Conservation (phyloP, 2,888 invertebrate species). For the Holacanthella duospinosa region DNA sequence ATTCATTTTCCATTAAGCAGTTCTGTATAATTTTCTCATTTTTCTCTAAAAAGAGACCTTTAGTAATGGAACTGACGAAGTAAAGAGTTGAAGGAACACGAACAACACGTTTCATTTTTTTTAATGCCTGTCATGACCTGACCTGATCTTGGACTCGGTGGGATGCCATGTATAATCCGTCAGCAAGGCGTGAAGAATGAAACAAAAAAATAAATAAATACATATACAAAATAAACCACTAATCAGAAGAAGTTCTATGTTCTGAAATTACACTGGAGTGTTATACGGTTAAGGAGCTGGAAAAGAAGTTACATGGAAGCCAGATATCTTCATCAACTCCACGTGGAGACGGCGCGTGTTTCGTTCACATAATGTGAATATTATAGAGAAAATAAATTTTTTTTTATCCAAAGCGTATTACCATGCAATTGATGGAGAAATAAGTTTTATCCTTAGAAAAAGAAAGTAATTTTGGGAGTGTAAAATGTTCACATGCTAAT, state of each 20-base stretch:
- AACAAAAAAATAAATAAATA: no score
- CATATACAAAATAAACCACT: no score
- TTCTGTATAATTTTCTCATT: background rate
- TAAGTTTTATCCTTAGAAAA: no score
- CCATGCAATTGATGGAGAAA: no score
- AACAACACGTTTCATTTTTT: background rate
- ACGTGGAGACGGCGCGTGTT: slow-evolving; percentile 15
- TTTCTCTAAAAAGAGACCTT: no score
- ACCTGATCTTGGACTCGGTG: background rate
- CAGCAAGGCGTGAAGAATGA: slow-evolving; percentile 4
- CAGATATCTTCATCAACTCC: slow-evolving; percentile 9
- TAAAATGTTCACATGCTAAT: no score
- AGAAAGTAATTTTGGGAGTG: no score
- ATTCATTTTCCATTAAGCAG: background rate
- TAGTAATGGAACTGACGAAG: no score
- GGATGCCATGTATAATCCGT: no score
- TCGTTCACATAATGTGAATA: slow-evolving; percentile 13
- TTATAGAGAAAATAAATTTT: slow-evolving; percentile 14
- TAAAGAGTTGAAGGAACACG: background rate
- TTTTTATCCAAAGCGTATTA: no score
- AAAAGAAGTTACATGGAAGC: no score
- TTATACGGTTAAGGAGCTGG: background rate
- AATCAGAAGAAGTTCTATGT: no score
- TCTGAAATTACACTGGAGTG: background rate
- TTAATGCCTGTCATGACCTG: background rate